Base-by-base conservation (phyloP, 2,797 vertebrate genomes). In the Xenops minutus region DNA sequence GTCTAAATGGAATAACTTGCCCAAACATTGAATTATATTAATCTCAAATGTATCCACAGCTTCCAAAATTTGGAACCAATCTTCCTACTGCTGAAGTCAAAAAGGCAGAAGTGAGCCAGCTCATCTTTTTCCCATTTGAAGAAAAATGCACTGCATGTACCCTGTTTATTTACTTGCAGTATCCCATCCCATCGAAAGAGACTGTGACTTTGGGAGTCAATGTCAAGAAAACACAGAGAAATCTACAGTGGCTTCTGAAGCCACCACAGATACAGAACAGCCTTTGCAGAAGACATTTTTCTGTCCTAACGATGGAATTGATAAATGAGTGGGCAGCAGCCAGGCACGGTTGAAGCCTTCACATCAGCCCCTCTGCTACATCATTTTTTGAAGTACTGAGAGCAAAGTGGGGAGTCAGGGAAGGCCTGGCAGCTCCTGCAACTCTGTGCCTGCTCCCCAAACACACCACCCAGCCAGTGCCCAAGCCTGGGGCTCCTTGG, bases 21-120 rank as follows among this genome's bases (percentile, higher is more conserved):
- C 71, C 84, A 90, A 96, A 92, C 16, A 6, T 16, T 82, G 80
- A 79, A 90, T 86, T 90, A 54, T 46, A 86, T 69, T 92, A n/a
- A 80, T 87, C 51, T 69, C 85, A 95, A 89, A 77, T 32, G 51
- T 34, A 84, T 71, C 82, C 0, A 0, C 51, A 55, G 63, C 64
- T 89, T 90, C 79, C 89, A 95, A 81, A 91, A 78, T 91, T 86
- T 91, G 67, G 51, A 96, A 92, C 52, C 66, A 55, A 21, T 52
- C 81, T 85, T 89, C 67, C 88, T 93, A 63, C 72, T 88, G 66
- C 51, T 69, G 36, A 76, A 91, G 59, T 72, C 62, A 94, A 78
- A 85, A 78, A 81, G 56, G 58, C 91, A 94, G 69, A 75, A 88
- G 48, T 0, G 0, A 95, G 68, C 78, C 85, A 91, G 52, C 43